Conservation (phyloP, 2,113 vertebrate species). For the Ariopsis seemanni region DNA sequence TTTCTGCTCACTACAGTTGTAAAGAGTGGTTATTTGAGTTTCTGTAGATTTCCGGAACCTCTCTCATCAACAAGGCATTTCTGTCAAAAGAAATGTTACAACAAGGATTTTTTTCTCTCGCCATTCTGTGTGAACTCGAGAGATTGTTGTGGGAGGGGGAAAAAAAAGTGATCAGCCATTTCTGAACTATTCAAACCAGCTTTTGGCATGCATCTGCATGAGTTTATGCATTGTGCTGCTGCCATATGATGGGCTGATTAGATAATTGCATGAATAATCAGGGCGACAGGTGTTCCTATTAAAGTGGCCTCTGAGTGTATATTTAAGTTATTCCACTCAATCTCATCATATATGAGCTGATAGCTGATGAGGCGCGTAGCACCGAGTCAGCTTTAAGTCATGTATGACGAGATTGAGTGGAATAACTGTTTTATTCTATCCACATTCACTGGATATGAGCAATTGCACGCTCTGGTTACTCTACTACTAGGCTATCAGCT, state of each 20-base stretch:
- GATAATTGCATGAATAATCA: background rate
- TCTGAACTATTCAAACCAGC: background rate
- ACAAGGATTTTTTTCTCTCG: background rate
- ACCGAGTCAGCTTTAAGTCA: too few species aligned
- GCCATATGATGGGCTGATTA: background rate
- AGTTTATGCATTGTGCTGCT: background rate
- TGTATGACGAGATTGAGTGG: too few species aligned
- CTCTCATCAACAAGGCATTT: background rate
- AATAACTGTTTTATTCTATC: too few species aligned
- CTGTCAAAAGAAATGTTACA: background rate
- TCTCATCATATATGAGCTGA: too few species aligned
- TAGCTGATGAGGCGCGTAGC: too few species aligned
- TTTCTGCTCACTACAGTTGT: background rate
- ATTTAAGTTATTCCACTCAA: too few species aligned
- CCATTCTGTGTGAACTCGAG: background rate
- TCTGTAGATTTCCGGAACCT: background rate
- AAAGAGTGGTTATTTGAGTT: background rate
- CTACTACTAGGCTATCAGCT: too few species aligned
- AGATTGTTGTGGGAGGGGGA: background rate
- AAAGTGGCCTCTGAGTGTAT: background rate
- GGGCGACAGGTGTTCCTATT: background rate
- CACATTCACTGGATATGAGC: too few species aligned
- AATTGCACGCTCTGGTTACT: too few species aligned
- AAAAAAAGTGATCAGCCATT: background rate
- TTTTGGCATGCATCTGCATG: background rate